Percentiles rank a stretch among this genome's conserved stretches.
Evolutionary conservation across 2,797 vertebrate genomes (phyloP).

Genomic region (Bufotes viridis): DNA sequence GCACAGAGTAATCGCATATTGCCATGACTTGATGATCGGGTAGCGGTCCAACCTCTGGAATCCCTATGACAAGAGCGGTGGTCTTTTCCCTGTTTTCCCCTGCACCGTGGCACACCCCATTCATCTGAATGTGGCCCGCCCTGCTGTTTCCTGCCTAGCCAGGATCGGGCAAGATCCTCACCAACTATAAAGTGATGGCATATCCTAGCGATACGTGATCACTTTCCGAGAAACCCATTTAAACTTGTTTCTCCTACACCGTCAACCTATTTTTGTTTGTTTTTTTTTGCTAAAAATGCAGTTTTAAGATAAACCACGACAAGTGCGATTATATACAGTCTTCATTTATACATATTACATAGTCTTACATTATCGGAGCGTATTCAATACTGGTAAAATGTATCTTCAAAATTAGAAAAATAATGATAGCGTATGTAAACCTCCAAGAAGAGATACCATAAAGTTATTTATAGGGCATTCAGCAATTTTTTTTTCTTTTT

Average conservation of each 20-base stretch:
- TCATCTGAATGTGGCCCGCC: too few relatives aligned
- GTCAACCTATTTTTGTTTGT: not conserved
- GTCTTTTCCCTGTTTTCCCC: too few relatives aligned
- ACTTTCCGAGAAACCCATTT: too few relatives aligned
- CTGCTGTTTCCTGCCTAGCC: too few relatives aligned
- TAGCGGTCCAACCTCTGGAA: too few relatives aligned
- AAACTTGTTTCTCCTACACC: not conserved
- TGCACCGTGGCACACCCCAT: too few relatives aligned
- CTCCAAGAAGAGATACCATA: slow-evolving; percentile 49
- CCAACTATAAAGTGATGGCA: too few relatives aligned
- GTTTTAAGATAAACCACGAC: slow-evolving; percentile 39
- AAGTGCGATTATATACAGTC: slow-evolving; percentile 61
- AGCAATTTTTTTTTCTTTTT: slow-evolving; percentile 16
- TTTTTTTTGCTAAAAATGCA: not conserved
- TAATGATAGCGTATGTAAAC: slow-evolving; percentile 56
- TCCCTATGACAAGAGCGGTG: too few relatives aligned
- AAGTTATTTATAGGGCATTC: slow-evolving; percentile 40
- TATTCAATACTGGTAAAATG: slow-evolving; percentile 58
- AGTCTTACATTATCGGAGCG: slow-evolving; percentile 62
- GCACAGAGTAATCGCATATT: too few relatives aligned
- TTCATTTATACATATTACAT: slow-evolving; percentile 53
- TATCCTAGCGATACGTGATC: too few relatives aligned
- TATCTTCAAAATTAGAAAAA: slow-evolving; percentile 60
- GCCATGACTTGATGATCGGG: too few relatives aligned
- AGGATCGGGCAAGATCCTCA: too few relatives aligned